A percentile compares a stretch with the other conserved stretches of the same genome.
Evolutionary conservation across 2,888 invertebrate genomes (phyloP).

Genomic region (Drosophila emarginata): DNA sequence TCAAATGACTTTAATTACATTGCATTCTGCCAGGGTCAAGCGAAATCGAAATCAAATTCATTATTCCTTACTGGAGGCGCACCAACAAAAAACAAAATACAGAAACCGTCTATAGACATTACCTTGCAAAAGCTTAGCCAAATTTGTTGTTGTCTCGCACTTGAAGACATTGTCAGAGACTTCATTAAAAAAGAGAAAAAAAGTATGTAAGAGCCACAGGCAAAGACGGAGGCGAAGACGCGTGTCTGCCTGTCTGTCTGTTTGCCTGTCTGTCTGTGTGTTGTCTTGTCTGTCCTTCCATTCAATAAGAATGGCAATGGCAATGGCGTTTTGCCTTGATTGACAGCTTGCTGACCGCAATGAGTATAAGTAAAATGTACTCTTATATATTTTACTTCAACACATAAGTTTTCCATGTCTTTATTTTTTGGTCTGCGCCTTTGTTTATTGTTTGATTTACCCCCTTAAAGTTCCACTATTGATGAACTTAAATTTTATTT

Average conservation of each 20-base stretch:
- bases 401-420: not conserved
- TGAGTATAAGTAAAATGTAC: slow-evolving; percentile 43
- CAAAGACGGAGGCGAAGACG: slow-evolving; percentile 25
- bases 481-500: slow-evolving; percentile 7
- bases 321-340: slow-evolving; percentile 63
- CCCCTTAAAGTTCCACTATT: slow-evolving; percentile 45
- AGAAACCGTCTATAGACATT: slow-evolving; percentile 17
- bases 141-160: slow-evolving; percentile 52
- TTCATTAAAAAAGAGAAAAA: slow-evolving; percentile 62
- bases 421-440: not conserved
- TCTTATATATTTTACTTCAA: not conserved
- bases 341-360: slow-evolving; percentile 72
- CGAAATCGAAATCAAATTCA: slow-evolving; percentile 54
- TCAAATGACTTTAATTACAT: slow-evolving; percentile 74
- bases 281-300: slow-evolving; percentile 26
- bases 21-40: slow-evolving; percentile 48
- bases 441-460: slow-evolving; percentile 45
- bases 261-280: slow-evolving; percentile 15
- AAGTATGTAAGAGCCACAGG: slow-evolving; percentile 24
- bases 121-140: not conserved
- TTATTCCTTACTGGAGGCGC: slow-evolving; percentile 65
- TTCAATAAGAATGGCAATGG: slow-evolving; percentile 50
- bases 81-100: slow-evolving; percentile 20
- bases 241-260: slow-evolving; percentile 19
- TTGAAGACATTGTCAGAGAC: slow-evolving; percentile 74